Evolutionary conservation across 2,888 invertebrate genomes (phyloP), one percentile per base, ranked within the genome.

Genomic region (Tanaodytes sp.): DNA sequence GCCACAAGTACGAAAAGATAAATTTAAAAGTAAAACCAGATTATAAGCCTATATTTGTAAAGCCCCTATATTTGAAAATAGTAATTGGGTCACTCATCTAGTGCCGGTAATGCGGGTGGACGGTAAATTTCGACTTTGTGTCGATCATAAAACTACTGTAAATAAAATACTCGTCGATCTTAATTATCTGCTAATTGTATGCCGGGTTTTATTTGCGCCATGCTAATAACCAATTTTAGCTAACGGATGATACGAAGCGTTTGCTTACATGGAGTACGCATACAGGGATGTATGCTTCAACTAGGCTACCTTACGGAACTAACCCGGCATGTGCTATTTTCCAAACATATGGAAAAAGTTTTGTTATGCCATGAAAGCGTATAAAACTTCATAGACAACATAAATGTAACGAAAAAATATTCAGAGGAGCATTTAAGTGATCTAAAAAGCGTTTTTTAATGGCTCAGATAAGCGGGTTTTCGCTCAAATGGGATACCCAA

Each of bases 291-390:
- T 76, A 51, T 62, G 19, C 52, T 8, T 65, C 77, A 43, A 69
- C 75, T 43, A 55, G 81, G 51, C 67, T 82, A 12, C 77, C 81
- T n/a, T 82, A 78, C 73, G 83, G 83, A 1, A 79, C 48, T 0
- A 80, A 82, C 20, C 79, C 82, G 11, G 81, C 82, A 2, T 79
- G 80, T 12, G 77, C 80, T 6, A 82, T 83, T 70, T 83, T 82
- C 71, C 80, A 82, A 49, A 70, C 71, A 67, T 8, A 74, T 82
- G 61, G 82, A 83, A 55, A 73, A 76, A 14, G 61, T 81, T 16
- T 68, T 81, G 33, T n/a, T 57, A 23, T 78, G 76, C n/a, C n/a
- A n/a, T n/a, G n/a, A n/a, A n/a, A n/a, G n/a, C n/a, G n/a, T n/a
- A n/a, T n/a, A n/a, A n/a, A n/a, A n/a, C n/a, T n/a, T n/a, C n/a